Percentiles rank a stretch among this genome's conserved stretches.
Evolutionary conservation across 1,140 invertebrate genomes (phyloP).

Genomic region (Acyrthosiphon pisum): DNA sequence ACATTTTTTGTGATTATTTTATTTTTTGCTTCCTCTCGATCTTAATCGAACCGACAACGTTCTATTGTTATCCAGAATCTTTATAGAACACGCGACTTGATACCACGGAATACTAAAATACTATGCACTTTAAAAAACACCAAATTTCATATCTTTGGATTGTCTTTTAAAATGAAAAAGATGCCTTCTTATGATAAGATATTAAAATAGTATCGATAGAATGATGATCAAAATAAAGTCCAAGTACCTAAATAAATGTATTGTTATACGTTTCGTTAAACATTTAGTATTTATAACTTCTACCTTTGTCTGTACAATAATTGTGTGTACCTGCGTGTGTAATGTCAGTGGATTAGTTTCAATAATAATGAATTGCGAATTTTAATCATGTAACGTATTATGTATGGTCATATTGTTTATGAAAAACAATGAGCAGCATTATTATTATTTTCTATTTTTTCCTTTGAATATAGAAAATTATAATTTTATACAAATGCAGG

Average conservation of each 20-base stretch:
- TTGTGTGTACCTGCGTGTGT: too few relatives aligned
- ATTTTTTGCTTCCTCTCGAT: neutral
- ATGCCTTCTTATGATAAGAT: neutral
- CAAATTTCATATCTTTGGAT: neutral
- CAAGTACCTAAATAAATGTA: neutral
- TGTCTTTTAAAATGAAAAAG: neutral
- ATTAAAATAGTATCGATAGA: neutral
- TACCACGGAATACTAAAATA: neutral
- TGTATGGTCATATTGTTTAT: neutral
- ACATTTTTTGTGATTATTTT: slow-evolving; percentile 2
- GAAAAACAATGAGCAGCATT: neutral
- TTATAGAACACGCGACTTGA: neutral
- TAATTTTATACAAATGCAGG: neutral
- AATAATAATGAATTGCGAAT: neutral
- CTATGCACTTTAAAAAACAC: neutral
- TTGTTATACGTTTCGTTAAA: neutral
- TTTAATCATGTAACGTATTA: neutral
- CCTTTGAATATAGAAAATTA: neutral
- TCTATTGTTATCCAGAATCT: slow-evolving; percentile 18
- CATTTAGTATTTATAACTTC: neutral
- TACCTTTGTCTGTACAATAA: neutral
- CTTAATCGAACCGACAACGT: neutral
- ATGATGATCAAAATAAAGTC: neutral
- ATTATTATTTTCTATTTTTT: neutral
- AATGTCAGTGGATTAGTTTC: neutral